phyloP scores from a whole-genome alignment of 2,113 vertebrate species.

The Philantomba maxwellii region DNA sequence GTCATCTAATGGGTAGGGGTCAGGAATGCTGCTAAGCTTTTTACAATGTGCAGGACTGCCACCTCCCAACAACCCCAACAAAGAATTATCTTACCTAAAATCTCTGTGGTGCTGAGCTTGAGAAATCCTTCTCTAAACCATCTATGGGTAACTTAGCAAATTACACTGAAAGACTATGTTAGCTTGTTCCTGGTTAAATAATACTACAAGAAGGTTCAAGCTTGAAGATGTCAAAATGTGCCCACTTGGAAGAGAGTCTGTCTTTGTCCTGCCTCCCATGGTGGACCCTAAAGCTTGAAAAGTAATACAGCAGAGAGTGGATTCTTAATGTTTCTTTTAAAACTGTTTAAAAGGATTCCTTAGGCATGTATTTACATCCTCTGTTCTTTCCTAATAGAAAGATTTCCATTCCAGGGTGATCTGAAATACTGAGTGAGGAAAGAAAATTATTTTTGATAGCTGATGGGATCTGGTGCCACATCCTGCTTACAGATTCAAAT shows the following conservation, averaged over 20 bases:
- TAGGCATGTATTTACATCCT: not conserved
- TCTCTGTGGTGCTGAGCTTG: not conserved
- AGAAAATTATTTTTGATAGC: not conserved
- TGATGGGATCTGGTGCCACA: not conserved
- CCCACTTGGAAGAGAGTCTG: not conserved
- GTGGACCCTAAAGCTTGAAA: not conserved
- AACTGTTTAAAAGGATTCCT: not conserved
- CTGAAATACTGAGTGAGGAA: not conserved
- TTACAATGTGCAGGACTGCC: not conserved
- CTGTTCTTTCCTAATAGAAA: not conserved
- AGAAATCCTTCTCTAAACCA: not conserved
- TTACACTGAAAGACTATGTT: not conserved
- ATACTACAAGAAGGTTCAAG: not conserved
- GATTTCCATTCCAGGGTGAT: not conserved
- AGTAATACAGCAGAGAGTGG: not conserved
- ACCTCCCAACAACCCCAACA: not conserved
- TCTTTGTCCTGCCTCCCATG: not conserved
- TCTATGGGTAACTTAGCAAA: conserved; percentile 59
- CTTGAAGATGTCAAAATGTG: not conserved
- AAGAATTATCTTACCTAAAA: not conserved
- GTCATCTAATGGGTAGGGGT: not conserved
- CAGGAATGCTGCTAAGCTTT: not conserved
- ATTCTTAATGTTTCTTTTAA: not conserved
- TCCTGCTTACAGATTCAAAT: not conserved
- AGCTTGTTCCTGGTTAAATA: not conserved